Percentiles rank a stretch among this genome's conserved stretches.
These are phyloP conservation scores for Aphidius gifuensis DNA, from an alignment of 1,140 invertebrate species.

Conservation along the genomic window DNA sequence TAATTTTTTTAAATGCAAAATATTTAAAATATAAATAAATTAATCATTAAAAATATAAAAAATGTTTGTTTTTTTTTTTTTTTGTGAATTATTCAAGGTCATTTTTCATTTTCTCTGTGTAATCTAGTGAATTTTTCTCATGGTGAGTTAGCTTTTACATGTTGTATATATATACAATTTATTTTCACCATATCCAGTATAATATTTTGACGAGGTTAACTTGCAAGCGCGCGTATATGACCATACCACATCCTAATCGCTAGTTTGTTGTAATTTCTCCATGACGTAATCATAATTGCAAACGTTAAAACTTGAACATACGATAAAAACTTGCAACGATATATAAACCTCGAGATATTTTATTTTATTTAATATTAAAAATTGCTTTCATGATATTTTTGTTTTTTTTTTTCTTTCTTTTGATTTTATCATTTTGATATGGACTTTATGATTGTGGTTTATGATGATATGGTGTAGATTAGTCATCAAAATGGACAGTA, in stretches of 20 bases:
- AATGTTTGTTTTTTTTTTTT: too few species aligned
- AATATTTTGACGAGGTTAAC: neutral
- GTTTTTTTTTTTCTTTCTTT: neutral
- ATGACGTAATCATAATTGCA: constrained; percentile 48
- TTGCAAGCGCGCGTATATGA: neutral
- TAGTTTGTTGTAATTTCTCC: constrained; percentile 22
- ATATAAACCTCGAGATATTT: neutral
- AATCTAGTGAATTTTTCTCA: neutral
- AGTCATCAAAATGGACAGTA: constrained; percentile 10
- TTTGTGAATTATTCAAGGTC: too few species aligned
- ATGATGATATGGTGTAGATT: too few species aligned
- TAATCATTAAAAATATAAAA: too few species aligned
- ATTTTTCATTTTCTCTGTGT: neutral
- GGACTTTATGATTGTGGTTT: neutral
- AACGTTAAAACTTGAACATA: neutral
- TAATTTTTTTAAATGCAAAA: too few species aligned
- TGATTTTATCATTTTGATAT: constrained; percentile 4
- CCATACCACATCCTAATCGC: constrained; percentile 34
- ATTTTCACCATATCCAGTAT: too few species aligned
- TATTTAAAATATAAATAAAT: too few species aligned
- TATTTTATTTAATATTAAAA: neutral
- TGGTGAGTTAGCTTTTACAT: too few species aligned
- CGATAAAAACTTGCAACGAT: neutral
- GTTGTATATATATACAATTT: neutral
- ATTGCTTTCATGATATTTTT: neutral